Evolutionary conservation across 2,797 vertebrate species (phyloP), one percentile per base, ranked within the genome.

Genomic region (Danio aesculapii): DNA sequence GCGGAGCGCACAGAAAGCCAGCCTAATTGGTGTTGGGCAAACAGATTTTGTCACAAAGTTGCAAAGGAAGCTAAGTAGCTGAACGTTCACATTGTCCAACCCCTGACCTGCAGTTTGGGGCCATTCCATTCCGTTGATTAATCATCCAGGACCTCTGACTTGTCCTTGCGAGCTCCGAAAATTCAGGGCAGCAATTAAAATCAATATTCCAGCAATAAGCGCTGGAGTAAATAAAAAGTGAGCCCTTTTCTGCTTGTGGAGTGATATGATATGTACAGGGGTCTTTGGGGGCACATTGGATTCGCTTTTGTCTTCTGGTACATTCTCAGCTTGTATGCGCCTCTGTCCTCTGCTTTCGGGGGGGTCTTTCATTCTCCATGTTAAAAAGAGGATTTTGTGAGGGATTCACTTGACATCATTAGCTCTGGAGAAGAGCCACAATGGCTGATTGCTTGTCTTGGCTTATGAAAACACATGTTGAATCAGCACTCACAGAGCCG

Each of bases 1-100:
- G 91, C 88, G 89, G 83, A 89, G 90, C 79, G 85, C 87, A 91
- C 86, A 82, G 90, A 93, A 92, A 93, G 91, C 92, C 92, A 92
- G 93, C 93, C 93, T 95, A 95, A 95, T 95, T 95, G 94, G 94
- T 95, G 94, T 95, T 95, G 94, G 94, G 91, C 93, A 95, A 95
- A 95, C 93, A 95, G 90, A 94, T 94, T 95, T 95, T 94, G 93
- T 94, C 93, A 95, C 92, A 94, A 94, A 94, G 92, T 94, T 94
- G 94, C 93, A 94, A 94, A 94, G 92, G 93, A 95, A 94, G 93
- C 94, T 95, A 95, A 95, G 94, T 95, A 95, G 94, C 94, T 95
- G 94, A 95, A 94, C 93, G 93, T 94, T 94, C 93, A 93, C 93
- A 94, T 95, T 94, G 94, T 95, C 91, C 93, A 93, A 94, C 93